Evolutionary conservation across 1,140 invertebrate species (phyloP).

Genomic region (Ceratosolen fusciceps): DNA sequence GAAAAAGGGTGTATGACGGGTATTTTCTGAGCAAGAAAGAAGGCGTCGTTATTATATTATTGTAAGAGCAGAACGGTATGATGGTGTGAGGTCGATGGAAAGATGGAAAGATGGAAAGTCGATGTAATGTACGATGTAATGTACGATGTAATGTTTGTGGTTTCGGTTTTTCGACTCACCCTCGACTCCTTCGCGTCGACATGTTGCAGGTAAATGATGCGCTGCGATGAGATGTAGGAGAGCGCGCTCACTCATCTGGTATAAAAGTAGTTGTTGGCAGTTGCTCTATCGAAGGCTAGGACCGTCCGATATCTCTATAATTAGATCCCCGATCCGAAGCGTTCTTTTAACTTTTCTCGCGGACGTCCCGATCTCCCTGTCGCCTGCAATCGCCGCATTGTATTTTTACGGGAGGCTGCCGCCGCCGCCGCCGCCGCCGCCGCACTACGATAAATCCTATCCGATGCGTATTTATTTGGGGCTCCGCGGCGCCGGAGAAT

Average conservation of each 20-base stretch:
- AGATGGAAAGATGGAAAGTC: too few relatives aligned
- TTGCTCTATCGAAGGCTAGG: conserved; percentile 36
- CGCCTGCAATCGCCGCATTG: background rate
- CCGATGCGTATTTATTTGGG: background rate
- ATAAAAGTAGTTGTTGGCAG: conserved; percentile 30
- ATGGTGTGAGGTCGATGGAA: too few relatives aligned
- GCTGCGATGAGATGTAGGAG: background rate
- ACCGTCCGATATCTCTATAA: conserved; percentile 22
- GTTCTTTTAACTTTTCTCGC: conserved; percentile 37
- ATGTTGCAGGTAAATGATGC: conserved; percentile 43
- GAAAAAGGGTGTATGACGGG: too few relatives aligned
- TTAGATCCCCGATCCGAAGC: conserved; percentile 18
- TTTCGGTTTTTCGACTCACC: conserved; percentile 14
- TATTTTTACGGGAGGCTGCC: background rate
- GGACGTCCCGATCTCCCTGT: background rate
- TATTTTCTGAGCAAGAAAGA: too few relatives aligned
- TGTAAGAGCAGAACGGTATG: too few relatives aligned
- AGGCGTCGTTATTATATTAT: too few relatives aligned
- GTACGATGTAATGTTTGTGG: background rate
- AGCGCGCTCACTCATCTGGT: background rate
- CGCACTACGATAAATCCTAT: background rate
- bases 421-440: too few relatives aligned
- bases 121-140: background rate
- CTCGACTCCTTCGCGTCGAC: conserved; percentile 34
- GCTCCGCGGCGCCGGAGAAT: background rate